Evolutionary conservation across 2,888 invertebrate genomes (phyloP), one percentile per base, ranked within the genome.

Genomic region (Polydrusus cervinus): DNA sequence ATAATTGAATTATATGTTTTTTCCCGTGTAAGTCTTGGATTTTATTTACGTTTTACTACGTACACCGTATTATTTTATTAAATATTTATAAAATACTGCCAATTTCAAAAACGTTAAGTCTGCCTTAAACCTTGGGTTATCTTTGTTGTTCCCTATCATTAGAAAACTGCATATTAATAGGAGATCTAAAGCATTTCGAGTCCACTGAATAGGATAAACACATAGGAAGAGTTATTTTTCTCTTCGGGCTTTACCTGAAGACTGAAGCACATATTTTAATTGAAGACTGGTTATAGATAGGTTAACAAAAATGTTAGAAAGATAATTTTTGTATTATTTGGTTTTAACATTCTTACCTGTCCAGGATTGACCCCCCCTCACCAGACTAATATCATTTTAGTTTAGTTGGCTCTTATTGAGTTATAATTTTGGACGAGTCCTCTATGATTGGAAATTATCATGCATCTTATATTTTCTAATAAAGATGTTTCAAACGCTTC

Each of bases 101-200:
- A 51, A 51, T 51, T 51, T 51, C 51, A 51, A 25, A 25, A 51
- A 25, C 20, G 51, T 51, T 51, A 13, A 51, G 25, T 25, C 51
- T 25, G 20, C 20, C 20, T 51, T 20, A 20, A 51, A 51, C 20
- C 51, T 25, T 51, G 51, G 13, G 7, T 51, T 51, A 18, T 62
- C 43, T n/a, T n/a, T n/a, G 14, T n/a, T 34, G 20, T 60, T 60
- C 34, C 20, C 60, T 43, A 62, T 62, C 62, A 62, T 62, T 62
- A 62, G 62, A 62, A 62, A 62, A 62, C 45, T 62, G 45, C 62
- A 62, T 45, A 43, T 45, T 62, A 45, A 62, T 62, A 45, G 45
- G 5, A 25, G 40, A 60, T 30, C 30, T 34, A 38, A 60, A n/a
- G 60, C 34, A 38, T 34, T 40, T 14, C 43, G 18, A 40, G 62